Evolutionary conservation across 2,888 invertebrate genomes (phyloP), one percentile per base, ranked within the genome.

Genomic region (Prosopocoilus inquinatus): DNA sequence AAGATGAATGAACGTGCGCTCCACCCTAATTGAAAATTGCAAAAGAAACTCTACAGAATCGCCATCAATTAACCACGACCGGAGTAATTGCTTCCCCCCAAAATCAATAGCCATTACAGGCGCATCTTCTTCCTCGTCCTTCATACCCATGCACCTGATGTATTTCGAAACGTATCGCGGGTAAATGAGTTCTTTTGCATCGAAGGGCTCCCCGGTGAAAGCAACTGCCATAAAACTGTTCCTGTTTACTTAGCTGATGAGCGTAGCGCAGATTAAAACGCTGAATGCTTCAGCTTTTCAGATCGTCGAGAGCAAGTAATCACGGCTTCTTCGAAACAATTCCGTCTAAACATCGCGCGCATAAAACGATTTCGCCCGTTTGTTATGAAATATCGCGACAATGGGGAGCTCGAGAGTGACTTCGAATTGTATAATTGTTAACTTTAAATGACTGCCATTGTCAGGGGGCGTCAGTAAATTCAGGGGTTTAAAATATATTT

Each of bases 201-300:
- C 50, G 52, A 57, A 47, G 50, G 15, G 8, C 15, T 44, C 50
- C 54, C 58, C 54, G 58, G 61, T 56, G 54, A 39, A 20, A 41
- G 50, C 39, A 53, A 41, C 16, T 41, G 57, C 50, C 60, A 50
- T 57, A 65, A 64, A 58, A 61, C 62, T 64, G 63, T 63, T 56
- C 62, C 59, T 66, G 65, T 66, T 65, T 66, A 66, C 66, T 66
- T 65, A 65, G 64, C 64, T 66, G 66, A 66, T 66, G 66, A 66
- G 59, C 59, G 59, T 50, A 55, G 64, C 60, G 61, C 61, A 62
- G 66, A 66, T 65, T 66, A 65, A 64, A 64, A 63, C 55, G 50
- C 48, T 63, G 60, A 65, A 65, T 64, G 60, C 55, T 58, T 28
- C 20, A 28, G 55, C 64, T 58, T 63, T 65, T 60, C 53, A 65